A percentile compares a stretch with the other conserved stretches of the same genome.
Conservation (phyloP, 2,888 invertebrate genomes). For the Drosophila borealis region DNA sequence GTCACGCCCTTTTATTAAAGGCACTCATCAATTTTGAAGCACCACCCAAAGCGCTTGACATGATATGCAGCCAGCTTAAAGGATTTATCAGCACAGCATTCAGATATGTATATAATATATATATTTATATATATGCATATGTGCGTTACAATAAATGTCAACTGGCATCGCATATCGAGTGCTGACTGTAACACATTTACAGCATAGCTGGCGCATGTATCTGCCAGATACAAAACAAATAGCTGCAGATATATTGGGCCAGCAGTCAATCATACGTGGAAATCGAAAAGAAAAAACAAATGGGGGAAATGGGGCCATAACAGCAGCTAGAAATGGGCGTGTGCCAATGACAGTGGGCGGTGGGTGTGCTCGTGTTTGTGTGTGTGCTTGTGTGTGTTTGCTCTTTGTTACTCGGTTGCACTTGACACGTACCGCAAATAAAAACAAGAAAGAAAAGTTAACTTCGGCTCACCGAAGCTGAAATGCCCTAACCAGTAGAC, state of each 20-base stretch:
- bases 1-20: constrained; percentile 80
- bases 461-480: not conserved
- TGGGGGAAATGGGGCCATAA: constrained; percentile 13
- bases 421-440: constrained; percentile 73
- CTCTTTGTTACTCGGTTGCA: constrained; percentile 52
- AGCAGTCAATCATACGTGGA: constrained; percentile 62
- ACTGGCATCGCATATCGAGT: constrained; percentile 56
- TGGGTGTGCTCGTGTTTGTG: not conserved
- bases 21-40: constrained; percentile 78
- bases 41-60: constrained; percentile 63
- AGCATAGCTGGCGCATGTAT: constrained; percentile 55
- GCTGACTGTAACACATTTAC: constrained; percentile 69
- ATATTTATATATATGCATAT: constrained; percentile 8
- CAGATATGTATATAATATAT: constrained; percentile 7
- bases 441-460: constrained; percentile 36
- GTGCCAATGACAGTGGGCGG: constrained; percentile 14
- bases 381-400: constrained; percentile 26
- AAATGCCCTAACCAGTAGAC: not conserved
- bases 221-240: constrained; percentile 65
- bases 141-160: constrained; percentile 56
- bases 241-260: constrained; percentile 42
- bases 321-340: constrained; percentile 25
- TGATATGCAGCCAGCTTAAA: constrained; percentile 67
- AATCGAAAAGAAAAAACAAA: constrained; percentile 31
- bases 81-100: constrained; percentile 65